A percentile compares a stretch with the other conserved stretches of the same genome.
Evolutionary conservation across 2,888 invertebrate species (phyloP).

Genomic region (Labia minor): DNA sequence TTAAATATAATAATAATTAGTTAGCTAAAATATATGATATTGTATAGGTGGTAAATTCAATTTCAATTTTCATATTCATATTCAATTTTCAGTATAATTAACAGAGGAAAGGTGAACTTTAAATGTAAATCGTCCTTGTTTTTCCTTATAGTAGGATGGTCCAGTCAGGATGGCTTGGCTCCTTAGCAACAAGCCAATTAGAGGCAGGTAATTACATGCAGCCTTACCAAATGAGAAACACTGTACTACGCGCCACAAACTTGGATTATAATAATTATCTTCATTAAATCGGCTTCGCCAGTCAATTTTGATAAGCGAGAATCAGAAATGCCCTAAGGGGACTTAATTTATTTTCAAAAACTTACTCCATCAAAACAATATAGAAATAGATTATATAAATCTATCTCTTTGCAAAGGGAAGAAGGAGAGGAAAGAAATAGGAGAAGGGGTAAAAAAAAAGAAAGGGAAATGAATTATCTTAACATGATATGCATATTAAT

Average conservation of each 20-base stretch:
- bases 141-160: too few species aligned
- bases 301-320: conserved; percentile 13
- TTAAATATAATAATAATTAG: too few species aligned
- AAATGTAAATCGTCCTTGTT: too few species aligned
- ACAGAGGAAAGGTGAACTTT: too few species aligned
- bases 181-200: background rate
- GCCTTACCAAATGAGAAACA: background rate
- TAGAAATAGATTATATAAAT: too few species aligned
- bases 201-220: background rate
- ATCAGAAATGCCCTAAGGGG: background rate
- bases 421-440: background rate
- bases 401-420: too few species aligned
- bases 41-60: too few species aligned
- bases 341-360: background rate
- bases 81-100: too few species aligned
- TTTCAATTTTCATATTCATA: too few species aligned
- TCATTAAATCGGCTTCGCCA: conserved; percentile 7
- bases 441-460: background rate
- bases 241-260: background rate
- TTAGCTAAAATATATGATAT: too few species aligned
- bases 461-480: background rate
- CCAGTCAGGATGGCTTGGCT: background rate
- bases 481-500: conserved; percentile 1
- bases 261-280: conserved; percentile 1
- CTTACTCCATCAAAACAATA: background rate